A percentile compares a stretch with the other conserved stretches of the same genome.
These are phyloP conservation scores for Exephanes ischioxanthus DNA, from an alignment of 2,888 invertebrate genomes.

Conservation along the genomic window DNA sequence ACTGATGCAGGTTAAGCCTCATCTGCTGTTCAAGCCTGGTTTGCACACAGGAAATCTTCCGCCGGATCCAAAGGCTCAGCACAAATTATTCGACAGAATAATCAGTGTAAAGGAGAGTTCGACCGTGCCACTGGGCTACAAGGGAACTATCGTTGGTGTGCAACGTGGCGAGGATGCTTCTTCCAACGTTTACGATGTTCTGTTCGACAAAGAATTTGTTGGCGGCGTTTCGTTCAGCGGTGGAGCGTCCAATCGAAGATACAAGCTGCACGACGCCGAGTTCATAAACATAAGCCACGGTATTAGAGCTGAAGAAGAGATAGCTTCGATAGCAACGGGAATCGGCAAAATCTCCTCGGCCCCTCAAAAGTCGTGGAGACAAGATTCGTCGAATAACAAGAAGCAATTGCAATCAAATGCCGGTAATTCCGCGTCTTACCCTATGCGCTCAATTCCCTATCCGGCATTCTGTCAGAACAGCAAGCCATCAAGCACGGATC, in stretches of 20 bases:
- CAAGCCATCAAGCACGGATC: constrained; percentile 8
- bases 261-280: constrained; percentile 86
- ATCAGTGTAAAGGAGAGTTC: constrained; percentile 91
- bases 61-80: constrained; percentile 90
- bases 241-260: constrained; percentile 82
- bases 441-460: constrained; percentile 57
- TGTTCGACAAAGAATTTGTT: constrained; percentile 92
- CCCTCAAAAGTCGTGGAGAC: constrained; percentile 40
- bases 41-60: constrained; percentile 86
- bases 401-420: constrained; percentile 63
- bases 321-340: constrained; percentile 73
- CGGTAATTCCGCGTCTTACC: constrained; percentile 73
- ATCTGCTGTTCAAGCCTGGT: constrained; percentile 89
- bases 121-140: constrained; percentile 92
- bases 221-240: constrained; percentile 70
- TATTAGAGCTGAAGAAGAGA: constrained; percentile 82
- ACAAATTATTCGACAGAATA: constrained; percentile 93
- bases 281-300: constrained; percentile 89
- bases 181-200: constrained; percentile 90
- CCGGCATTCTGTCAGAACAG: constrained; percentile 62
- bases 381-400: constrained; percentile 21
- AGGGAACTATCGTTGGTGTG: constrained; percentile 94
- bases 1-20: constrained; percentile 92
- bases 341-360: constrained; percentile 70
- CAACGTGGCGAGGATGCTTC: constrained; percentile 86